These are phyloP conservation scores for Coilia nasus DNA, from an alignment of 2,797 vertebrate species.

Conservation along the genomic window DNA sequence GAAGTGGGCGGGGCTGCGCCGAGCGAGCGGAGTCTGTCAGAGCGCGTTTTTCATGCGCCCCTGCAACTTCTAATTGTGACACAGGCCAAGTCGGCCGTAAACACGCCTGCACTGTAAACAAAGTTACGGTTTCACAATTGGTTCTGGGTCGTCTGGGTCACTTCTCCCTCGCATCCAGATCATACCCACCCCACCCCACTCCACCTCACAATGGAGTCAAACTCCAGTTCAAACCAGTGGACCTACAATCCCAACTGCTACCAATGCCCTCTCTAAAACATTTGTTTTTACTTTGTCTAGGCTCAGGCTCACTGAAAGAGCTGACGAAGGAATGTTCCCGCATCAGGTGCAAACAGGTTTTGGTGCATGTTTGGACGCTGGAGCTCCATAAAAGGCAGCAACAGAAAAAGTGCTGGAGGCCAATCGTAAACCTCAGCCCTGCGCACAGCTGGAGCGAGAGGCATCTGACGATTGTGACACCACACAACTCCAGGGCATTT, in stretches of 20 bases:
- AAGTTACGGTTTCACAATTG: neutral
- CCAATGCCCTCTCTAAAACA: neutral
- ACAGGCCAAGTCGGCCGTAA: neutral
- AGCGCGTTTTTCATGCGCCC: neutral
- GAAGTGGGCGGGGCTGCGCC: neutral
- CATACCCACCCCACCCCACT: neutral
- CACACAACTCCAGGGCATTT: neutral
- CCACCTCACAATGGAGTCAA: neutral
- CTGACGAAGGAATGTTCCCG: neutral
- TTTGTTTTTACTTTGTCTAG: neutral
- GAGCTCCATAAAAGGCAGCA: neutral
- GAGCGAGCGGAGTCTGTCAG: neutral
- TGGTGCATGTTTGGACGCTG: slow-evolving; percentile 20
- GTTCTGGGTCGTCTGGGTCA: neutral
- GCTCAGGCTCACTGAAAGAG: neutral
- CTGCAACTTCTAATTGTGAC: slow-evolving; percentile 10
- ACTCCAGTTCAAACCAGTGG: neutral
- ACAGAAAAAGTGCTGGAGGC: neutral
- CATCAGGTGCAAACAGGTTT: slow-evolving; percentile 38
- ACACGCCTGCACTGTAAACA: neutral
- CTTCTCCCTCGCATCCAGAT: neutral
- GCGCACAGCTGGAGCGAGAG: neutral
- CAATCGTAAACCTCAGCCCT: slow-evolving; percentile 16
- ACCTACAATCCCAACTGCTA: neutral
- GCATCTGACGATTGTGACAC: slow-evolving; percentile 14